A percentile compares a stretch with the other conserved stretches of the same genome.
These are phyloP conservation scores for Cirrhinus molitorella DNA, from an alignment of 2,797 vertebrate genomes.

Conservation along the genomic window DNA sequence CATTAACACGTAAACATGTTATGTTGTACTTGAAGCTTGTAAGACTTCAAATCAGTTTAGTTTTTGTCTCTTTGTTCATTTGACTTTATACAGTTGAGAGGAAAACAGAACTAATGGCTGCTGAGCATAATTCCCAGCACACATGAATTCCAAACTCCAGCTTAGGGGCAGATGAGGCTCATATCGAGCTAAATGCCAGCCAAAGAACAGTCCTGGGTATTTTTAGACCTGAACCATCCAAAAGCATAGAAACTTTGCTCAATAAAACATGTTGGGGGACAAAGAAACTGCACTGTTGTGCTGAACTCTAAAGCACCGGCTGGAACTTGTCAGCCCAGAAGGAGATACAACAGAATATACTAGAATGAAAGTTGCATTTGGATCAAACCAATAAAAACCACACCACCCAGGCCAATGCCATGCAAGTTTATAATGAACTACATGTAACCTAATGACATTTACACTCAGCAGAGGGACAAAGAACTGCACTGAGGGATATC, in stretches of 20 bases:
- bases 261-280: constrained; percentile 43
- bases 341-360: background rate
- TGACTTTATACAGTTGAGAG: background rate
- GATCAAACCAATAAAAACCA: constrained; percentile 38
- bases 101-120: constrained; percentile 2
- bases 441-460: constrained; percentile 38
- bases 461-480: background rate
- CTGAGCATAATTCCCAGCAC: constrained; percentile 7
- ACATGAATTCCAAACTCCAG: constrained; percentile 10
- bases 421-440: constrained; percentile 32
- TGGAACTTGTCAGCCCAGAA: constrained; percentile 15
- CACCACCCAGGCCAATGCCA: constrained; percentile 18
- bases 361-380: background rate
- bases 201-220: constrained; percentile 65
- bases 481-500: background rate
- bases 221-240: constrained; percentile 63
- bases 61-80: background rate
- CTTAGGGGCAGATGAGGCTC: constrained; percentile 20
- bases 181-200: constrained; percentile 44
- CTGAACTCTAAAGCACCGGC: constrained; percentile 5
- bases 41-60: background rate
- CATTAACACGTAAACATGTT: background rate
- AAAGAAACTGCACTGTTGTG: constrained; percentile 8
- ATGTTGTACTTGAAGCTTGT: background rate
- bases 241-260: constrained; percentile 54